These are phyloP conservation scores for Parnassius mnemosyne DNA, from an alignment of 2,888 invertebrate genomes.

Conservation along the genomic window DNA sequence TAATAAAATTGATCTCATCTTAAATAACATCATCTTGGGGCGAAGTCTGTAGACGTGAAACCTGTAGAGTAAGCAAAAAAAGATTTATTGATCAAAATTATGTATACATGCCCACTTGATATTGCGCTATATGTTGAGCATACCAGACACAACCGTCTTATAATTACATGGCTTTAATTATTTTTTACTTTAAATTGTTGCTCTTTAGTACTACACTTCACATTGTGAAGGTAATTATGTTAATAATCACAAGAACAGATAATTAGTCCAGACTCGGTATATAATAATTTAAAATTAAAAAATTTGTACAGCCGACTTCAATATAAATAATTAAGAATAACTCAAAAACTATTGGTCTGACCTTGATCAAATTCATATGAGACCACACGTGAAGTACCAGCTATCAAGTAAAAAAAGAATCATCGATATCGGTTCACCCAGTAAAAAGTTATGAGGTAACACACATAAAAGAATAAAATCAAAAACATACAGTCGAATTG, in stretches of 20 bases:
- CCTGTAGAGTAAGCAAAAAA: slow-evolving; percentile 52
- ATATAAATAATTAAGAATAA: too few species aligned
- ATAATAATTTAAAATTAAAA: too few species aligned
- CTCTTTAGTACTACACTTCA: not conserved
- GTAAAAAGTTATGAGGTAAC: too few species aligned
- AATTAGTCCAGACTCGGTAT: too few species aligned
- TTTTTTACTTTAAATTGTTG: not conserved
- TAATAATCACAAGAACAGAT: not conserved
- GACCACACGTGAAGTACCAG: too few species aligned
- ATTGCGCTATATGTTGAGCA: not conserved
- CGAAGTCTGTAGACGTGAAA: slow-evolving; percentile 44
- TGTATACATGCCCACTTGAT: not conserved
- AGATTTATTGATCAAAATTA: slow-evolving; percentile 26
- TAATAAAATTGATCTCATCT: slow-evolving; percentile 75
- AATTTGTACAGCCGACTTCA: too few species aligned
- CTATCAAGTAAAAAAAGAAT: too few species aligned
- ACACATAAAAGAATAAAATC: too few species aligned
- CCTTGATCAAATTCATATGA: too few species aligned
- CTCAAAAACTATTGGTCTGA: too few species aligned
- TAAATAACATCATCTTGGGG: slow-evolving; percentile 70
- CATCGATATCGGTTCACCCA: too few species aligned
- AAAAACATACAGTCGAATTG: too few species aligned
- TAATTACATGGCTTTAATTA: not conserved
- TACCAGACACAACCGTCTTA: not conserved
- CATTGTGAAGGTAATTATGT: not conserved